Conservation (phyloP, 1,140 invertebrate species). For the Neodiprion pinetum region DNA sequence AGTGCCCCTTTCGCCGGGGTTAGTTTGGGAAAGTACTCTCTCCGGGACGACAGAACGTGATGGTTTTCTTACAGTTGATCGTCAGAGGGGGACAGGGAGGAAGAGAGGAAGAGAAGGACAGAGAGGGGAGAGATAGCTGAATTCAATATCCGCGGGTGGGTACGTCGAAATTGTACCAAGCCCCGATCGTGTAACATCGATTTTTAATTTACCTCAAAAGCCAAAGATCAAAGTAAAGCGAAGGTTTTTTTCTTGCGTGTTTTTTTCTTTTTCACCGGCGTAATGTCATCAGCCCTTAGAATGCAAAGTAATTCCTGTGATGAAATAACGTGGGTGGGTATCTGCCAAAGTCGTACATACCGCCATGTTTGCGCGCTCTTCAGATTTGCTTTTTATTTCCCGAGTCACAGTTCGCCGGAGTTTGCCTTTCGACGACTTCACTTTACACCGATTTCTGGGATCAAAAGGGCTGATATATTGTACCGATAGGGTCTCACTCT, state of each 20-base stretch:
- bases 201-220: constrained; percentile 3
- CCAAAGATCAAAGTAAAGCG: not conserved
- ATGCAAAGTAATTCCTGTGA: too few species aligned
- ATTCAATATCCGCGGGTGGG: not conserved
- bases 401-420: too few species aligned
- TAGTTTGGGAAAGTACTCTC: not conserved
- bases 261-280: too few species aligned
- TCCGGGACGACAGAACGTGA: not conserved
- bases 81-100: too few species aligned
- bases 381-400: too few species aligned
- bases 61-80: not conserved
- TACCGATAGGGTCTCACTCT: not conserved
- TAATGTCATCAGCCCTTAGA: too few species aligned
- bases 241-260: too few species aligned
- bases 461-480: not conserved
- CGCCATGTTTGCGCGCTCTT: too few species aligned
- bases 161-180: not conserved
- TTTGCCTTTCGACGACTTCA: too few species aligned
- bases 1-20: not conserved
- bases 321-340: too few species aligned
- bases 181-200: not conserved
- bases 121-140: not conserved
- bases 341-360: too few species aligned
- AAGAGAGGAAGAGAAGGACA: not conserved
- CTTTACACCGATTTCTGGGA: too few species aligned